Evolutionary conservation across 2,888 invertebrate genomes (phyloP).

Genomic region (Leptinotarsa rubiginosa): DNA sequence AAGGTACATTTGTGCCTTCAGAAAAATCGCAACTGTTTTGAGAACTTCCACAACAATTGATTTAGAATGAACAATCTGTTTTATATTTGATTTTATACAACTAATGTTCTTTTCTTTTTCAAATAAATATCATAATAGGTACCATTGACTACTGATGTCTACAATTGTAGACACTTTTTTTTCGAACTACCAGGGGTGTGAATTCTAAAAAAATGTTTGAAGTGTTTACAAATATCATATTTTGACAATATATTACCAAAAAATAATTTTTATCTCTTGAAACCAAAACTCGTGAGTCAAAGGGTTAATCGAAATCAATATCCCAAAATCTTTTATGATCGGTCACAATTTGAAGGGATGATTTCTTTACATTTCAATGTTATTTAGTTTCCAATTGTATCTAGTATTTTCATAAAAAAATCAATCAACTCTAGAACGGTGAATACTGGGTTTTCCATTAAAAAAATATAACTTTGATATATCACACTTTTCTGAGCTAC

Average conservation of each 20-base stretch:
- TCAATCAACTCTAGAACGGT: no score
- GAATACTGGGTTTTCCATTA: no score
- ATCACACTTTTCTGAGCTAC: no score
- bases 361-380: no score
- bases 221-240: constrained; percentile 9
- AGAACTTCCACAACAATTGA: constrained; percentile 5
- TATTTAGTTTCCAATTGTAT: no score
- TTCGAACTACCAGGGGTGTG: background rate
- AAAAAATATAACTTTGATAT: no score
- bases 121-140: constrained; percentile 6
- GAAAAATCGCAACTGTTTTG: constrained; percentile 2
- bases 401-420: no score
- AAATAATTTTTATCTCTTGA: constrained; percentile 5
- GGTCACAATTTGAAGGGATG: no score
- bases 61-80: constrained; percentile 5
- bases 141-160: constrained; percentile 6
- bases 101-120: background rate
- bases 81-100: constrained; percentile 6
- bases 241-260: constrained; percentile 1
- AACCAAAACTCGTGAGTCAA: constrained; percentile 10
- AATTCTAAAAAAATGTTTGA: background rate
- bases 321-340: no score
- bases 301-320: background rate
- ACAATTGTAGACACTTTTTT: background rate
- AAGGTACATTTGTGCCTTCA: constrained; percentile 1